Evolutionary conservation across 2,888 invertebrate species (phyloP).

Genomic region (Matsumyia berberina): DNA sequence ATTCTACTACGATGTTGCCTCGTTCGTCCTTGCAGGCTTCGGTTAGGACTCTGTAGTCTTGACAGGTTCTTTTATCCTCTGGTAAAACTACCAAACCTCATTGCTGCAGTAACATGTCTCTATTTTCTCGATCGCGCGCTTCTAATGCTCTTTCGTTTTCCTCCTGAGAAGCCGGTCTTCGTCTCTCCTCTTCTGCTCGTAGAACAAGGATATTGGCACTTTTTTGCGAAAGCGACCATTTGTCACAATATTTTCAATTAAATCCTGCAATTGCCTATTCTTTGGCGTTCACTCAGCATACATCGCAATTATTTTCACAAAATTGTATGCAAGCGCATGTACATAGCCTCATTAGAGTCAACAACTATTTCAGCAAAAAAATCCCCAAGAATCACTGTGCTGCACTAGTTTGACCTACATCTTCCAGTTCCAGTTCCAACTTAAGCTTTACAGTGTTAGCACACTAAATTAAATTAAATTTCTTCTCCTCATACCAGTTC

Average conservation of each 20-base stretch:
- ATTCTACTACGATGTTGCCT: no score
- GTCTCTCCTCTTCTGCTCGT: no score
- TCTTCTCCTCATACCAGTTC: conserved; percentile 19
- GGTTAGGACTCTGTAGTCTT: no score
- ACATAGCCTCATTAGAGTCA: conserved; percentile 38
- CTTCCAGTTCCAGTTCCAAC: background rate
- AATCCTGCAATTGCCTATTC: conserved; percentile 1
- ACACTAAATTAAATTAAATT: conserved; percentile 40
- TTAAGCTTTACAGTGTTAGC: conserved; percentile 23
- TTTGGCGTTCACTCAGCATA: background rate
- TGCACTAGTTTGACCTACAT: conserved; percentile 52
- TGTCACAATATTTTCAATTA: background rate
- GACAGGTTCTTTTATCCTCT: no score
- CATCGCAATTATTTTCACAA: conserved; percentile 17
- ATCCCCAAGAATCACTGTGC: conserved; percentile 8
- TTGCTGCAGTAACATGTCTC: no score
- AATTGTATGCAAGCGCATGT: conserved; percentile 6
- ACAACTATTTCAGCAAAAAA: conserved; percentile 16
- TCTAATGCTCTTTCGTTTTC: no score
- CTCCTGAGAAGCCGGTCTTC: no score
- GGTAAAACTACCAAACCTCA: no score
- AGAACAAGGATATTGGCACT: no score
- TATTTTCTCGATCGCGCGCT: no score
- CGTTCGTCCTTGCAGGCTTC: no score
- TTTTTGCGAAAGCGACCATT: no score